Percentiles rank a stretch among this genome's conserved stretches.
Evolutionary conservation across 37 sponge, comb jelly and placozoan species (phyloP).

Genomic region (Haliclona indistincta): DNA sequence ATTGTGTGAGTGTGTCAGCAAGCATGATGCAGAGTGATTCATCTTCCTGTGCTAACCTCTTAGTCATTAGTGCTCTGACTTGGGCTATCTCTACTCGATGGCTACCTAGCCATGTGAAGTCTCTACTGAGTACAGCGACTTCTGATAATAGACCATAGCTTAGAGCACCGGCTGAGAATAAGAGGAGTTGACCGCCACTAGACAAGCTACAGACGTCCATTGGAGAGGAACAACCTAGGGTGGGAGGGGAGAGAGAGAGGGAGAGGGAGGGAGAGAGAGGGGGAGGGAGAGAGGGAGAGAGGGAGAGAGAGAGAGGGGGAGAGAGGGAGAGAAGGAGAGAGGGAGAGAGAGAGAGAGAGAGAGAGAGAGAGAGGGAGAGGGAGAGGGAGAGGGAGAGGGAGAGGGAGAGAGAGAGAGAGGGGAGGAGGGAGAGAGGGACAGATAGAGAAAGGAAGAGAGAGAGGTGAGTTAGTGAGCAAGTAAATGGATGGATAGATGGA

Average conservation of each 20-base stretch:
- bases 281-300: not conserved
- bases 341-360: not conserved
- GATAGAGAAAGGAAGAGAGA: no score
- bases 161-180: constrained; percentile 71
- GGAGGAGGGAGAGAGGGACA: no score
- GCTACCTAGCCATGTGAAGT: constrained; percentile 22
- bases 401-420: no score
- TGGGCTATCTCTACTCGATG: not conserved
- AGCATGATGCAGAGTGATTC: no score
- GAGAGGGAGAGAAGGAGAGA: not conserved
- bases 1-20: no score
- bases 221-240: constrained; percentile 63
- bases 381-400: no score
- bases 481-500: no score
- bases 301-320: not conserved
- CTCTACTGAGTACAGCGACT: constrained; percentile 27
- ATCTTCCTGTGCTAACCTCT: no score
- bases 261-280: not conserved
- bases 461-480: no score
- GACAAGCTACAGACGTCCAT: constrained; percentile 70
- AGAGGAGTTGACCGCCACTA: constrained; percentile 43
- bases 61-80: constrained; percentile 6
- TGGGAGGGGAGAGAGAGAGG: constrained; percentile 2
- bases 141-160: constrained; percentile 68
- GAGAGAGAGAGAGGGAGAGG: not conserved